These are phyloP conservation scores for Cardiocondyla obscurior DNA, from an alignment of 1,140 invertebrate genomes.

Conservation along the genomic window DNA sequence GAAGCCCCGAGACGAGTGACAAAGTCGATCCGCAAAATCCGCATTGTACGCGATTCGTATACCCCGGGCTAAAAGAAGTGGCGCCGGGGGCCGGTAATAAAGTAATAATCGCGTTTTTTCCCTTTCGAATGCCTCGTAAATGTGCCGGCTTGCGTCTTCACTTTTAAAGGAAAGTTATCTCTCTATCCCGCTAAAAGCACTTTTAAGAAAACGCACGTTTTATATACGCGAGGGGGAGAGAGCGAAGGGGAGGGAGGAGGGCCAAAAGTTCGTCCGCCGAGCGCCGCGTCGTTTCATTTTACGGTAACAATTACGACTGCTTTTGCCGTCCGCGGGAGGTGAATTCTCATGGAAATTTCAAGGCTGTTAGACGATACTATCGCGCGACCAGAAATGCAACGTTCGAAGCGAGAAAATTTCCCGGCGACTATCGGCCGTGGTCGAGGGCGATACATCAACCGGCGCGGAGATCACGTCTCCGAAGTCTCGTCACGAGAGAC, in stretches of 20 bases:
- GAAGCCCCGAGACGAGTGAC: not conserved
- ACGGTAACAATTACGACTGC: not conserved
- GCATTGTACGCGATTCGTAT: not conserved
- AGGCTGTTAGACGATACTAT: not conserved
- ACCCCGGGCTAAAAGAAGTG: not conserved
- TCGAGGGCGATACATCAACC: slow-evolving; percentile 46
- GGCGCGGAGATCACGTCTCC: not conserved
- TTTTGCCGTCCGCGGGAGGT: not conserved
- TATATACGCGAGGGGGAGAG: too few relatives aligned
- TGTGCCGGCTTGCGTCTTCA: not conserved
- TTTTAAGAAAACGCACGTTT: too few relatives aligned
- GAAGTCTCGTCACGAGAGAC: slow-evolving; percentile 45
- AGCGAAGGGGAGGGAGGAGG: too few relatives aligned
- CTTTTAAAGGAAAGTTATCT: slow-evolving; percentile 26
- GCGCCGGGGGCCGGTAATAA: slow-evolving; percentile 30
- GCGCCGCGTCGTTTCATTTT: not conserved
- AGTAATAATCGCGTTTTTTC: slow-evolving; percentile 3
- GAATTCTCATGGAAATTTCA: not conserved
- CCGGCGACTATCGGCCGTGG: not conserved
- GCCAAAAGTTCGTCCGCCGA: slow-evolving; percentile 4
- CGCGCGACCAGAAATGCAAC: not conserved
- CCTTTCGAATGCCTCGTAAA: slow-evolving; percentile 8
- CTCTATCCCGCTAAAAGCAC: not conserved
- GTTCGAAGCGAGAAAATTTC: not conserved
- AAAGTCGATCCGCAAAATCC: slow-evolving; percentile 54